Base-by-base conservation (phyloP, 2,888 invertebrate species). In the Poecilobothrus nobilitatus region DNA sequence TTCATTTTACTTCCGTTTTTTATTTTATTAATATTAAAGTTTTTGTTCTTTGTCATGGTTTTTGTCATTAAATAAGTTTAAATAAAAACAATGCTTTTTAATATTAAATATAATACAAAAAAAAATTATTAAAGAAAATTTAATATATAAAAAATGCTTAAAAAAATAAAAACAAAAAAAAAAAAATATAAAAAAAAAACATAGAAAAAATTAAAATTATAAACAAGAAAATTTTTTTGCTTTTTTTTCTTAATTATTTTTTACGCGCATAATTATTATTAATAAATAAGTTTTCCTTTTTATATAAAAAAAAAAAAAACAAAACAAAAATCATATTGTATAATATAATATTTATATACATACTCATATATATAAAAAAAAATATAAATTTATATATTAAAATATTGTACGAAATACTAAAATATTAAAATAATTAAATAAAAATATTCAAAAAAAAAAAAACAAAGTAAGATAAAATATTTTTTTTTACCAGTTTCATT, bases 181-280 rank as follows among this genome's bases (percentile, higher is more conserved):
- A 18, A 53, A 53, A 9, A 53, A 53, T 6, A 53, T 4, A 53
- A 53, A 53, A 53, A 53, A 53, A 53, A 53, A 53, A 53, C 2
- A 53, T 53, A 53, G 53, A 53, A 53, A 53, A 53, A 18, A 53
- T 53, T 53, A 53, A 53, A 53, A 53, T 53, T 53, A 18, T 53
- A n/a, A 27, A 53, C 15, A 18, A 53, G 37, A 53, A 53, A 53
- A 53, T 53, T 18, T 18, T 53, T 53, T 53, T 12, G 18, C 18
- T 53, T 53, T 53, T 53, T 53, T 53, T 53, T 53, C 15, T 18
- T 4, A 53, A 12, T 53, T 53, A 18, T 53, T 53, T 53, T 37
- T 53, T 18, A 53, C 18, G 18, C 12, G 53, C 53, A 53, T 53
- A 53, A 53, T 53, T 6, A 53, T 18, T 53, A 53, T 53, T 53